Evolutionary conservation across 2,888 invertebrate genomes (phyloP).

Genomic region (Sylvicola cinctus): DNA sequence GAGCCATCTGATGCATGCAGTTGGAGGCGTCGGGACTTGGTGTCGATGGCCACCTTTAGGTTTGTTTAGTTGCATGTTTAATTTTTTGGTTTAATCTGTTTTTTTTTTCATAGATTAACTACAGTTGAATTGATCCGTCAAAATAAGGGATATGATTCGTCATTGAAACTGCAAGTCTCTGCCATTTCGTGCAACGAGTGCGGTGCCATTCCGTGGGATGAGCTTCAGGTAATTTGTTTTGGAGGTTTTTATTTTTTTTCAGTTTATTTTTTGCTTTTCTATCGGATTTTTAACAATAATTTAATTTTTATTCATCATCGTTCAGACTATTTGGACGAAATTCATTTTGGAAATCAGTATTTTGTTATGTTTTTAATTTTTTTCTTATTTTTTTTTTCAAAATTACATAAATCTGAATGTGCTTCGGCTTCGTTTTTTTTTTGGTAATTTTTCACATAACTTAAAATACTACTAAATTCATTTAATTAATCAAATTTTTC

Average conservation of each 20-base stretch:
- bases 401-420: too few species aligned
- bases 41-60: conserved; percentile 30
- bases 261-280: conserved; percentile 10
- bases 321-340: not conserved
- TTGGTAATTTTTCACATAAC: too few species aligned
- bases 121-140: conserved; percentile 54
- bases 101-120: conserved; percentile 36
- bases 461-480: too few species aligned
- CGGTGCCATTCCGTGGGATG: conserved; percentile 78
- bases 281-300: conserved; percentile 2
- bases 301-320: conserved; percentile 1
- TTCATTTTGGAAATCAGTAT: too few species aligned
- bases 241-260: conserved; percentile 4
- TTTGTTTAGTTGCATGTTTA: conserved; percentile 8
- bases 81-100: conserved; percentile 23
- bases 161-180: conserved; percentile 45
- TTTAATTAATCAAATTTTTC: too few species aligned
- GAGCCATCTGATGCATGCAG: conserved; percentile 65
- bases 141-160: conserved; percentile 41
- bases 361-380: not conserved
- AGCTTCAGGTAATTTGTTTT: conserved; percentile 55
- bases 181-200: conserved; percentile 64
- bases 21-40: conserved; percentile 58
- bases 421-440: too few species aligned
- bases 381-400: not conserved